Base-by-base conservation (phyloP, 2,113 vertebrate species). In the Spea multiplicata region DNA sequence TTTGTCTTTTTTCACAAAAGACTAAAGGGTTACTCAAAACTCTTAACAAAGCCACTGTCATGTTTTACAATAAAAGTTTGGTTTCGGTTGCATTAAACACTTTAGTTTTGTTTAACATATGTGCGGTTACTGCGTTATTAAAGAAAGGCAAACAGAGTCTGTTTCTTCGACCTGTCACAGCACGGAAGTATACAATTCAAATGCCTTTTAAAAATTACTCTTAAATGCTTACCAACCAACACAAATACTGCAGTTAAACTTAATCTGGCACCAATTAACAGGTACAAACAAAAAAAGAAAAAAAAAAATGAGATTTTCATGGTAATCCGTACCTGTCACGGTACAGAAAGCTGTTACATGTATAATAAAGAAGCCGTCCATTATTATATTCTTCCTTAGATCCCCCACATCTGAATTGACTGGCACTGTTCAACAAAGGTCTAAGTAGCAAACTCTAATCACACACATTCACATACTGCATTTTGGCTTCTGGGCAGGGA, bases 91-190 rank as follows among this genome's bases (percentile, higher is more conserved):
- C 78, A 80, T 80, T 80, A 80, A 80, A 80, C 78, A 74, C 78
- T 73, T 80, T 80, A 74, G 78, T 71, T 80, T 80, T 80, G 78
- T 80, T 80, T 80, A 80, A 80, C 78, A 80, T 80, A 80, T 80
- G 71, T 80, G 78, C 53, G 71, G 78, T 80, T 80, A 74, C 71
- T 80, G 78, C 74, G 78, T 59, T 74, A 80, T 80, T 74, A 80
- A 80, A 71, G 50, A 16, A 80, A 74, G 48, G 78, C 78, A 80
- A 80, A 80, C 71, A 80, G 16, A 17, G 69, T 44, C n/a, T 14
- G 75, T 46, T 79, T 71, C 16, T 57, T 50, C 44, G 71, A 74
- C 78, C 71, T 80, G 78, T 74, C 78, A 57, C 53, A 80, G 78
- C 71, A 80, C 10, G 71, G 78, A 68, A 74, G 62, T 44, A 61